Evolutionary conservation across 2,888 invertebrate genomes (phyloP), one percentile per base, ranked within the genome.

Genomic region (Cataglyphis cursor): DNA sequence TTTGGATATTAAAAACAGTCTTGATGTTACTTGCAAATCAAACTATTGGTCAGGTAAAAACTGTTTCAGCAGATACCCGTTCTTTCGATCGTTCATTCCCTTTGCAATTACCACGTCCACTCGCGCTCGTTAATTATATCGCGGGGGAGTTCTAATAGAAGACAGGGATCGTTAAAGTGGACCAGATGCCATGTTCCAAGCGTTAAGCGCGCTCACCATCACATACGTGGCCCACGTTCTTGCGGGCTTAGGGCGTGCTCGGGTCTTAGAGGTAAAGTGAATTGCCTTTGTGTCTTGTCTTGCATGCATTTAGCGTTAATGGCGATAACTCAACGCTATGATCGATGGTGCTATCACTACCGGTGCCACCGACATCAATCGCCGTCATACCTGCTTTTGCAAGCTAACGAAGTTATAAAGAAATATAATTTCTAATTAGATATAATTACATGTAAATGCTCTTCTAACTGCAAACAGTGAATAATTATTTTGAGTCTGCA

Each of bases 281-380:
- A 90, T 91, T 91, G 89, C 91, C 89, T 91, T 88, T 90, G 90
- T 90, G 89, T 86, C 87, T 87, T 87, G 82, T 82, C 87, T 86
- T 89, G 88, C 88, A 90, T 91, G 89, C 89, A 90, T 91, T 91
- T 88, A 85, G 72, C 87, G 85, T 88, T 90, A 91, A 91, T 90
- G 89, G 88, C 85, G 81, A 78, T 70, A 90, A 91, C 88, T 89
- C 78, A 80, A 35, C 78, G 78, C 70, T 72, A 80, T 80, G 78
- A 90, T 89, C 84, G 85, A 89, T 87, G 88, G 80, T 75, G 75
- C 87, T 64, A 74, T 66, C 81, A 81, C 85, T 62, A 74, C 72
- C 85, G 66, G 68, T 81, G 73, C 62, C 84, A 73, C 48, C 31
- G 57, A 74, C 80, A 54, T 64, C 73, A 65, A 81, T 51, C 75